Percentiles rank a stretch among this genome's conserved stretches.
These are phyloP conservation scores for Agonopterix subpropinquella DNA, from an alignment of 2,888 invertebrate species.

Conservation along the genomic window DNA sequence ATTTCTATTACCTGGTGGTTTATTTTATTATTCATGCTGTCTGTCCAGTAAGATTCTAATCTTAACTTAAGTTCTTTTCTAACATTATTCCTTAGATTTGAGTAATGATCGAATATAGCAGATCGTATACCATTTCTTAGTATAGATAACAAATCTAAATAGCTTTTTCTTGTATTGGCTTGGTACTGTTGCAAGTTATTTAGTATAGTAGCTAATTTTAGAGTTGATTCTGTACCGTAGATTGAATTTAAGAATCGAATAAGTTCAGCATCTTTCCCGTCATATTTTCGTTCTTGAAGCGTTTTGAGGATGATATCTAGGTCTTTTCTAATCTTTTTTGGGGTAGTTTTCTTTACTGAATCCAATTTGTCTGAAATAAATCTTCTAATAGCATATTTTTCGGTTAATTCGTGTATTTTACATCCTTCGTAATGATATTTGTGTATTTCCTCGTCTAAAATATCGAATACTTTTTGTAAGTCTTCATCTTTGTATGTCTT, in stretches of 20 bases:
- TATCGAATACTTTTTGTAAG: slow-evolving; percentile 24
- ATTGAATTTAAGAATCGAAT: slow-evolving; percentile 33
- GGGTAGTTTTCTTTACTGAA: slow-evolving; percentile 16
- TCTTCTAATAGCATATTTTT: slow-evolving; percentile 20
- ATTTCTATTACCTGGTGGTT: background rate
- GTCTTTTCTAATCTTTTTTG: slow-evolving; percentile 15
- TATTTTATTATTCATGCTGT: background rate
- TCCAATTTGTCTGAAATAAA: slow-evolving; percentile 23
- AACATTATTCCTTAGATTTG: slow-evolving; percentile 21
- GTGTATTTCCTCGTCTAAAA: slow-evolving; percentile 29
- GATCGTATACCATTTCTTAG: slow-evolving; percentile 24
- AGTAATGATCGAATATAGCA: slow-evolving; percentile 36
- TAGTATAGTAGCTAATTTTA: slow-evolving; percentile 23
- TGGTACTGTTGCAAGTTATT: slow-evolving; percentile 25
- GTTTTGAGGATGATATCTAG: slow-evolving; percentile 14
- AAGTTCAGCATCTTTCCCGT: slow-evolving; percentile 14
- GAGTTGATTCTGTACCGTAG: slow-evolving; percentile 19
- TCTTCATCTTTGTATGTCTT: slow-evolving; percentile 29
- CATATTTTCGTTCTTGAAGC: slow-evolving; percentile 15
- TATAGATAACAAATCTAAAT: slow-evolving; percentile 20
- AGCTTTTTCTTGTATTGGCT: slow-evolving; percentile 15
- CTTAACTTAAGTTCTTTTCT: slow-evolving; percentile 21
- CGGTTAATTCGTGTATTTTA: slow-evolving; percentile 27
- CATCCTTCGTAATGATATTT: slow-evolving; percentile 31
- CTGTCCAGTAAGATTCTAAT: slow-evolving; percentile 6